phyloP scores from a whole-genome alignment of 30 jellyfish, hydroid and myxozoan genomes.

The Aurelia coerulea region DNA sequence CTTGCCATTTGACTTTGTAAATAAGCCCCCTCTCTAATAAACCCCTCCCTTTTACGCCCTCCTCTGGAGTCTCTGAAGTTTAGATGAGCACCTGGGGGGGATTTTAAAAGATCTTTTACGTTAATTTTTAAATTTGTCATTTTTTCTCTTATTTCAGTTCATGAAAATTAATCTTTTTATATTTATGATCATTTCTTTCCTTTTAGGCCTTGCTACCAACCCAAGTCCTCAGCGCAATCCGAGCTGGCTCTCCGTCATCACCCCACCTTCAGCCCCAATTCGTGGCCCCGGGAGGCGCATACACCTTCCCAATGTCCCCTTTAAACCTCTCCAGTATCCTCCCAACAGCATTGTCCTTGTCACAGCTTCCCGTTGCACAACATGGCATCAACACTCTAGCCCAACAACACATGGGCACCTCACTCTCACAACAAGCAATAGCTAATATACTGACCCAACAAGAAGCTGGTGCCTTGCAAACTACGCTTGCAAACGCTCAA shows the following conservation, averaged over 20 bases:
- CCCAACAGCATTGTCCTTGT: conserved; percentile 70
- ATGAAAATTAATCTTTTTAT: not conserved
- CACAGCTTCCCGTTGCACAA: conserved; percentile 70
- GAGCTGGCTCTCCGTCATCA: conserved; percentile 46
- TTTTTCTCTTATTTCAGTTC: too few relatives aligned
- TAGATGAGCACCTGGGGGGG: too few relatives aligned
- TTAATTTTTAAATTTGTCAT: too few relatives aligned
- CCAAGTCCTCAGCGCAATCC: conserved; percentile 60
- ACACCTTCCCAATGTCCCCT: conserved; percentile 70
- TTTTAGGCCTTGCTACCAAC: conserved; percentile 35
- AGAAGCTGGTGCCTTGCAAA: conserved; percentile 5
- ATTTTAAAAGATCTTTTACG: too few relatives aligned
- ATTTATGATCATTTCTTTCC: not conserved
- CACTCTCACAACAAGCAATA: not conserved
- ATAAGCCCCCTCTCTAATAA: too few relatives aligned
- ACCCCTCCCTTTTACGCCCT: too few relatives aligned
- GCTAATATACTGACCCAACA: not conserved
- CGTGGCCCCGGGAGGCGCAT: conserved; percentile 55
- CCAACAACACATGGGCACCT: conserved; percentile 34
- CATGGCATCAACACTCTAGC: conserved; percentile 46
- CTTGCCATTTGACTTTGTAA: too few relatives aligned
- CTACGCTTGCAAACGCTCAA: not conserved
- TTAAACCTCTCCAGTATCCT: conserved; percentile 63
- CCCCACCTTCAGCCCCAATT: conserved; percentile 57
- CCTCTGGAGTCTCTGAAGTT: too few relatives aligned